These are phyloP conservation scores for Dryobotodes eremita DNA, from an alignment of 2,888 invertebrate species.

Conservation along the genomic window DNA sequence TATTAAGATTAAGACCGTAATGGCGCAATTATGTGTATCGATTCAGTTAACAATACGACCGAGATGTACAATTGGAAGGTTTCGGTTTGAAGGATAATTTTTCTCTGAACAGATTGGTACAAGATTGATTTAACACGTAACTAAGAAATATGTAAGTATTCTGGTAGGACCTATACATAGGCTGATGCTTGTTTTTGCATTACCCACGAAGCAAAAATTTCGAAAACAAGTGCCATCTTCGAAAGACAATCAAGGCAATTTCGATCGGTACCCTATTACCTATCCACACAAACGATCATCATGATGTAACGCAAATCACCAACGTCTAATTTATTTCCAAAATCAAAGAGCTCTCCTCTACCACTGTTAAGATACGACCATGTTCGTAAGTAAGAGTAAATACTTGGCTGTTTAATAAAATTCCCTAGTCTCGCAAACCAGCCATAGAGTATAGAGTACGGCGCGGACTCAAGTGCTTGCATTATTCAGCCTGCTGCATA, in stretches of 20 bases:
- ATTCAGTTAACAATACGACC: slow-evolving; percentile 41
- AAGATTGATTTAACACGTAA: neutral
- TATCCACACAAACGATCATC: neutral
- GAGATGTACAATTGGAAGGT: neutral
- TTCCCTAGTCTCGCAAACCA: slow-evolving; percentile 58
- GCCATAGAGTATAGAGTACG: slow-evolving; percentile 49
- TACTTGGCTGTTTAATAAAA: slow-evolving; percentile 65
- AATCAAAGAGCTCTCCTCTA: neutral
- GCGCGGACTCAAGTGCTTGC: slow-evolving; percentile 70
- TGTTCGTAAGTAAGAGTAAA: slow-evolving; percentile 54
- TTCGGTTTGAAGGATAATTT: neutral
- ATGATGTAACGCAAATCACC: neutral
- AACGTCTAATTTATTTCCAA: neutral
- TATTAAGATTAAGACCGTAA: slow-evolving; percentile 10
- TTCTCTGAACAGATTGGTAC: neutral
- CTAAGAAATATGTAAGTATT: neutral
- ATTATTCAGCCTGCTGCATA: slow-evolving; percentile 81
- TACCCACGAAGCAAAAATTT: neutral
- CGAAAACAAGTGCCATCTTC: neutral
- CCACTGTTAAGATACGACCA: slow-evolving; percentile 18
- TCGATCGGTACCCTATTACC: neutral
- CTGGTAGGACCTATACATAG: neutral
- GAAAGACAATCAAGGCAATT: no score
- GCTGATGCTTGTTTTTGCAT: neutral
- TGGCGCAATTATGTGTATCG: slow-evolving; percentile 43